Conservation (phyloP, 2,797 vertebrate genomes). For the Muscicapa comitata region DNA sequence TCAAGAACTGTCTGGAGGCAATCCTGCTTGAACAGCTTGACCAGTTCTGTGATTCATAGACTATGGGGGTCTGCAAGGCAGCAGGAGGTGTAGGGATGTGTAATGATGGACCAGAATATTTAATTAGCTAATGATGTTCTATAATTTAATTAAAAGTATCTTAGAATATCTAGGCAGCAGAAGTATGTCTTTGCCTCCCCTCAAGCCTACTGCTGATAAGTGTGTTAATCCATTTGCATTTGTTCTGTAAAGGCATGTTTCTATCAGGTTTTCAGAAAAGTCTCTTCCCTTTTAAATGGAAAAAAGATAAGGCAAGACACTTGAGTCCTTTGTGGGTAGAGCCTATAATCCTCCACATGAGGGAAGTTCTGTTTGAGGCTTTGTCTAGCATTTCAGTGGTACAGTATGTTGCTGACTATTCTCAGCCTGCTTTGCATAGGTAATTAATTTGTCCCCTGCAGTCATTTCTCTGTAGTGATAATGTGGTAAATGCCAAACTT, state of each 20-base stretch:
- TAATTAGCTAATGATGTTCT: conserved; percentile 11
- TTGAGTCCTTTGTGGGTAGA: conserved; percentile 36
- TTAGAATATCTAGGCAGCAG: background rate
- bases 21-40: background rate
- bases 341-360: conserved; percentile 23
- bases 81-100: background rate
- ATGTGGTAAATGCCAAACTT: background rate
- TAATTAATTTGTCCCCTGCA: conserved; percentile 62
- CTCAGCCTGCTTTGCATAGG: conserved; percentile 54
- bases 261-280: conserved; percentile 26
- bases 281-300: conserved; percentile 44
- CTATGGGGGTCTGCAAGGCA: background rate
- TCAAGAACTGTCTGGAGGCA: background rate
- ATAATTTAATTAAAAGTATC: conserved; percentile 17
- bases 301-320: conserved; percentile 50
- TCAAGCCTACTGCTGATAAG: conserved; percentile 21
- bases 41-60: background rate
- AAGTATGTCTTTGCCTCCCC: conserved; percentile 3
- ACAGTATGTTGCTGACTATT: conserved; percentile 33
- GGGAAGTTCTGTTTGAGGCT: conserved; percentile 38
- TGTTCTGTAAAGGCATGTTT: conserved; percentile 29
- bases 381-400: conserved; percentile 33
- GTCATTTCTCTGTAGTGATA: conserved; percentile 26
- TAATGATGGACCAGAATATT: background rate
- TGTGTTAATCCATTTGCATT: conserved; percentile 6